A percentile compares a stretch with the other conserved stretches of the same genome.
Conservation (phyloP, 1,140 invertebrate genomes). For the Bombus turneri region DNA sequence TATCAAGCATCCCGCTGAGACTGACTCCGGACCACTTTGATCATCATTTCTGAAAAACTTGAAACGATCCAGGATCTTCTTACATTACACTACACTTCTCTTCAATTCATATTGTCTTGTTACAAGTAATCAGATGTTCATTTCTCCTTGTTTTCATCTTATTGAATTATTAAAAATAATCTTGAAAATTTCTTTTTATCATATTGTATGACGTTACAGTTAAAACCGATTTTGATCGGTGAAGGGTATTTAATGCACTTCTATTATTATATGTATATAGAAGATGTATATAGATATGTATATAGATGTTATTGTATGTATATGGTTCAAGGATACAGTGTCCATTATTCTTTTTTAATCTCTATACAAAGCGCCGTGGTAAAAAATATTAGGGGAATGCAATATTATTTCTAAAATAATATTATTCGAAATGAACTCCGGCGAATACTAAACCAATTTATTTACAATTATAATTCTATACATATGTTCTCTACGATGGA, state of each 20-base stretch:
- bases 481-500: background rate
- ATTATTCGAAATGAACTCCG: background rate
- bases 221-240: background rate
- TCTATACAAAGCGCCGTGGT: background rate
- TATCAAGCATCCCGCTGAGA: background rate
- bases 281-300: no score
- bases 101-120: background rate
- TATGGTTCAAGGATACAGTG: background rate
- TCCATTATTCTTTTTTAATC: background rate
- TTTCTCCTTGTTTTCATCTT: background rate
- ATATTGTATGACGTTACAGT: background rate
- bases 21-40: background rate
- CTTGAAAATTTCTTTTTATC: background rate
- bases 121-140: background rate
- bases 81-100: background rate
- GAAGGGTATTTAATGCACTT: background rate
- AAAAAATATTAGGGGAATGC: background rate
- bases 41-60: background rate
- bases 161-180: background rate
- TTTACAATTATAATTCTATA: background rate
- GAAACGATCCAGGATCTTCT: background rate
- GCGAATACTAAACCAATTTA: background rate
- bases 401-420: background rate
- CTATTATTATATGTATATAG: conserved; percentile 1
- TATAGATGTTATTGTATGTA: no score